Base-by-base conservation (phyloP, 2,888 invertebrate species). In the Neuroscelio doddi region DNA sequence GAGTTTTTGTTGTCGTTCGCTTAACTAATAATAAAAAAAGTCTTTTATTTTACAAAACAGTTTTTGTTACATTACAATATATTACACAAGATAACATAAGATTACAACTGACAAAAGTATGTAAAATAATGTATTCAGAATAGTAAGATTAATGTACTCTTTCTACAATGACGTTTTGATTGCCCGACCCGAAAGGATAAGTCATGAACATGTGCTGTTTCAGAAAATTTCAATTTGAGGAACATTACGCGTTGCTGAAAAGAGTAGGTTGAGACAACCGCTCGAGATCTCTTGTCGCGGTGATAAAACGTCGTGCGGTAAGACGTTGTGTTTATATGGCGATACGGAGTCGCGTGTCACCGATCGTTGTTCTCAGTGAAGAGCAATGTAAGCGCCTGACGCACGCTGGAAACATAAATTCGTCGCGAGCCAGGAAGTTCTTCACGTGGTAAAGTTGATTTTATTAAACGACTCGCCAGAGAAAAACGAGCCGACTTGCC, bases 381-480 rank as follows among this genome's bases (percentile, higher is more conserved):
- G 55, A 57, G 52, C 63, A 67, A 65, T 68, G 63, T 62, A 45
- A 69, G 50, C 64, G 67, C 64, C 42, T 58, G 57, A 47, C 56
- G 59, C 61, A 62, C 64, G 68, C 58, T 68, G 70, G 64, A 68
- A 70, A 72, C 74, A 76, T 77, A 73, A 75, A 77, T 77, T 74
- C 57, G 59, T 59, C 55, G 64, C 59, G 65, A 65, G 70, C 67
- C 66, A 64, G 32, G 59, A 57, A 62, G 41, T 64, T 68, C 44
- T 59, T 57, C 52, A 26, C 46, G 59, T 15, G 64, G 57, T 12
- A 45, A 66, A 70, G 72, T 73, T 76, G 76, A 80, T 80, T 79
- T 79, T 77, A 80, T 82, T 80, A 81, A 77, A 72, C 71, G 72
- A 49, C 64, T 62, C 56, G 61, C 61, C 32, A 64, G 72, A 77